Conservation (phyloP, 2,797 vertebrate species). For the Muraenolepis orangiensis region DNA sequence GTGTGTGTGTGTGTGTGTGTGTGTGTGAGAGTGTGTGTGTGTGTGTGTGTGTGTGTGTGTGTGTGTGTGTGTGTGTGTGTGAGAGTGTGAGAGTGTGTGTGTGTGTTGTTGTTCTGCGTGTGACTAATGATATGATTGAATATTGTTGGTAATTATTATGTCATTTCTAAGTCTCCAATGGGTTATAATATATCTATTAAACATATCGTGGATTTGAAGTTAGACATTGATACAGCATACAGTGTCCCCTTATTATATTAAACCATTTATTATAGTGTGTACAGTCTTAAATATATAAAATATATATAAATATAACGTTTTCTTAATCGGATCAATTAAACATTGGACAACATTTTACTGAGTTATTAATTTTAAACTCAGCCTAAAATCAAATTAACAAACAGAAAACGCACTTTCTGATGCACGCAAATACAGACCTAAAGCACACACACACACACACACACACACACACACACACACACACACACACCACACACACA, state of each 20-base stretch:
- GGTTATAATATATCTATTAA: too few relatives aligned
- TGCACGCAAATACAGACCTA: background rate
- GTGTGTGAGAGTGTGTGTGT: background rate
- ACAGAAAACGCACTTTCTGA: background rate
- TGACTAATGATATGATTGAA: too few relatives aligned
- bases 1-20: background rate
- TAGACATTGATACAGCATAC: background rate
- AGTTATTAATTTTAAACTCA: too few relatives aligned
- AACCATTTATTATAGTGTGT: too few relatives aligned
- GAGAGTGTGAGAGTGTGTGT: background rate
- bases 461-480: too few relatives aligned
- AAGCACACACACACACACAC: too few relatives aligned
- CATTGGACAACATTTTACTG: too few relatives aligned
- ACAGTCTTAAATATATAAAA: too few relatives aligned
- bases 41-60: background rate
- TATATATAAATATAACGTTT: too few relatives aligned
- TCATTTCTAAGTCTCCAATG: background rate
- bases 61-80: background rate
- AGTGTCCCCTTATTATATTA: background rate
- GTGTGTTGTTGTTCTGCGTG: too few relatives aligned
- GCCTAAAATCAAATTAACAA: background rate
- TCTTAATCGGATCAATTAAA: too few relatives aligned
- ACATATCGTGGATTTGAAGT: too few relatives aligned
- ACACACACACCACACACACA: background rate
- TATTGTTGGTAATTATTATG: background rate